Conservation (phyloP, 2,797 vertebrate species). For the Lutjanus campechanus region DNA sequence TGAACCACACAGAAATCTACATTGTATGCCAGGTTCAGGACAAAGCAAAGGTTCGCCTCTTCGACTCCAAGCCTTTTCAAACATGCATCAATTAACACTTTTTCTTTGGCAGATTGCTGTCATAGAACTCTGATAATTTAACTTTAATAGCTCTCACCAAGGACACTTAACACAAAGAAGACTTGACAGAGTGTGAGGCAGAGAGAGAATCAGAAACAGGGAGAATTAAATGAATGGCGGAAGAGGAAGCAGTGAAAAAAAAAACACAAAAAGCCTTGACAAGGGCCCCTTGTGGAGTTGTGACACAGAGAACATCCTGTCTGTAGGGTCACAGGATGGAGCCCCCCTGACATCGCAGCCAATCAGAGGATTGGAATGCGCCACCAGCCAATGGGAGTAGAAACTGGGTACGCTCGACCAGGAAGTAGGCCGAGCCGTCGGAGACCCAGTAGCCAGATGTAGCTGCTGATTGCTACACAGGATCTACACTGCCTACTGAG, state of each 20-base stretch:
- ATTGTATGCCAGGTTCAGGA: conserved; percentile 99
- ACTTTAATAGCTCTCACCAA: conserved; percentile 9
- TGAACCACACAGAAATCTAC: conserved; percentile 99
- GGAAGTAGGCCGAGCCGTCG: conserved; percentile 86
- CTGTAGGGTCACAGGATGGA: conserved; percentile 81
- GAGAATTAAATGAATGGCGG: conserved; percentile 44
- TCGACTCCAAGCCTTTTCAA: conserved; percentile 11
- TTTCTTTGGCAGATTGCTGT: not conserved
- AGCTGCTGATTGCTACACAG: conserved; percentile 99
- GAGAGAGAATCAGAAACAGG: conserved; percentile 6
- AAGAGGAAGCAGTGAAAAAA: conserved; percentile 60
- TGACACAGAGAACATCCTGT: conserved; percentile 83
- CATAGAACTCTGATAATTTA: not conserved
- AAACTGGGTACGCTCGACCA: conserved; percentile 47
- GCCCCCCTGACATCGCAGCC: conserved; percentile 72
- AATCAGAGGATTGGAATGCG: conserved; percentile 75
- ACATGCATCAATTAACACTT: not conserved
- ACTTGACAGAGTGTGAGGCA: conserved; percentile 5
- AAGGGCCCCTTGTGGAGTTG: conserved; percentile 77
- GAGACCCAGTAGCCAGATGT: conserved; percentile 99
- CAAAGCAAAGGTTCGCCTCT: conserved; percentile 82
- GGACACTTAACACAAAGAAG: conserved; percentile 35
- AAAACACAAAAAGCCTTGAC: conserved; percentile 61
- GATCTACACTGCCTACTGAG: conserved; percentile 99
- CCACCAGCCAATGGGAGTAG: conserved; percentile 67